Evolutionary conservation across 2,888 invertebrate species (phyloP).

Genomic region (Nymphalis c-album): DNA sequence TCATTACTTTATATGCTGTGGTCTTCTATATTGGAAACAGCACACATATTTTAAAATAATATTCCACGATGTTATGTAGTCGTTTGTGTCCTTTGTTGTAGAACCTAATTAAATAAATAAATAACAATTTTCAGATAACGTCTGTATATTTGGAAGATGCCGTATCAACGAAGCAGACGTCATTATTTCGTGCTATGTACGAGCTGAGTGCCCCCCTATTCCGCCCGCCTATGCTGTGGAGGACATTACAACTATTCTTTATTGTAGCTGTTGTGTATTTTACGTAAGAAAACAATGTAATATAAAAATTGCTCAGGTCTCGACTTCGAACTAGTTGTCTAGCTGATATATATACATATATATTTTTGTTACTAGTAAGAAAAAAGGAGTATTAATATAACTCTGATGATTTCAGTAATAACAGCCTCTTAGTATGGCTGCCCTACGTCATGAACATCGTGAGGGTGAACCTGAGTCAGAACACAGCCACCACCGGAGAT

Average conservation of each 20-base stretch:
- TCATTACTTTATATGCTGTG: too few relatives aligned
- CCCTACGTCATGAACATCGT: slow-evolving; percentile 80
- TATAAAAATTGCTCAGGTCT: too few relatives aligned
- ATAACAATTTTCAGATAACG: slow-evolving; percentile 53
- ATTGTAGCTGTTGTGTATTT: slow-evolving; percentile 72
- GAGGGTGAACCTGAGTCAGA: slow-evolving; percentile 51
- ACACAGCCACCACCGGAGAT: slow-evolving; percentile 48
- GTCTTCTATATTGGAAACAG: too few relatives aligned
- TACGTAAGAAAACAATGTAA: slow-evolving; percentile 56
- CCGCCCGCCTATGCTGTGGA: slow-evolving; percentile 59
- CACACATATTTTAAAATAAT: too few relatives aligned
- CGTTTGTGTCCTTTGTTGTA: too few relatives aligned
- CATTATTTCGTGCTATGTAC: slow-evolving; percentile 56
- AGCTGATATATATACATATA: too few relatives aligned
- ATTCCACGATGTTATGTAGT: background rate
- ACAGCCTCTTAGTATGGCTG: slow-evolving; percentile 81
- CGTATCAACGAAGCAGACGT: slow-evolving; percentile 48
- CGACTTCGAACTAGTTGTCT: too few relatives aligned
- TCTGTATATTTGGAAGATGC: slow-evolving; percentile 54
- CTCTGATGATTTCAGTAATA: slow-evolving; percentile 60
- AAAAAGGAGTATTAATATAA: too few relatives aligned
- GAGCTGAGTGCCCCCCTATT: slow-evolving; percentile 72
- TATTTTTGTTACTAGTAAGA: too few relatives aligned
- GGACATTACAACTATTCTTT: slow-evolving; percentile 67
- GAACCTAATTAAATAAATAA: too few relatives aligned